Base-by-base conservation (phyloP, 1,140 invertebrate species). In the Scaptomyza hsui region DNA sequence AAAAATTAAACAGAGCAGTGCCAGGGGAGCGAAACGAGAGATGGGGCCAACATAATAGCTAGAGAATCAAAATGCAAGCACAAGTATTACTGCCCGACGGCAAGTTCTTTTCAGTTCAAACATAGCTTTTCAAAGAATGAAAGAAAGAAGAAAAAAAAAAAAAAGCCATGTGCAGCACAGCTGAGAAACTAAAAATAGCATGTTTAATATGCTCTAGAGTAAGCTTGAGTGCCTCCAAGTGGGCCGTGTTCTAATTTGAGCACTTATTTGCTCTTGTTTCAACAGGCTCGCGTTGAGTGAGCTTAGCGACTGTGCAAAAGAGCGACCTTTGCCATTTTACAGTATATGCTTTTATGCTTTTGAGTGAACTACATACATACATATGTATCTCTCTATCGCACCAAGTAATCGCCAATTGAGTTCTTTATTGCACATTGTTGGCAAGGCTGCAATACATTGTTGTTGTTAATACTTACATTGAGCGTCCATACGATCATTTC, bases 401-500 rank as follows among this genome's bases (percentile, higher is more conserved):
- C 4, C 4, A 6, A 21, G 2, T 1, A 21, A 4, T 4, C 1
- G 2, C 1, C 19, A 21, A 2, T 29, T 29, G 26, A 29, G 26
- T 29, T 29, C n/a, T 29, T 29, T 29, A 29, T 9, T 29, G 7
- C 26, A 29, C 6, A 0, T 29, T 29, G 6, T 29, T 29, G 6
- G 26, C 5, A 29, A 29, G 1, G 26, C 26, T 29, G 26, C 19
- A 2, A 2, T 13, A 3, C 26, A 18, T 12, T 26, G 2, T 24
- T 42, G 7, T 51, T 37, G 32, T 9, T 29, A 2, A 1, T 68
- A 86, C 81, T 85, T 81, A 85, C 81, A 76, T 85, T 88, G 29
- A 85, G 71, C 77, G 71, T 88, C 81, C 81, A 85, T 39, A 85
- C 56, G 61, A 61, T 65, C 81, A 85, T 85, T 70, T 85, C 81